phyloP scores from a whole-genome alignment of 1,140 invertebrate species.

The Drosophila miranda region DNA sequence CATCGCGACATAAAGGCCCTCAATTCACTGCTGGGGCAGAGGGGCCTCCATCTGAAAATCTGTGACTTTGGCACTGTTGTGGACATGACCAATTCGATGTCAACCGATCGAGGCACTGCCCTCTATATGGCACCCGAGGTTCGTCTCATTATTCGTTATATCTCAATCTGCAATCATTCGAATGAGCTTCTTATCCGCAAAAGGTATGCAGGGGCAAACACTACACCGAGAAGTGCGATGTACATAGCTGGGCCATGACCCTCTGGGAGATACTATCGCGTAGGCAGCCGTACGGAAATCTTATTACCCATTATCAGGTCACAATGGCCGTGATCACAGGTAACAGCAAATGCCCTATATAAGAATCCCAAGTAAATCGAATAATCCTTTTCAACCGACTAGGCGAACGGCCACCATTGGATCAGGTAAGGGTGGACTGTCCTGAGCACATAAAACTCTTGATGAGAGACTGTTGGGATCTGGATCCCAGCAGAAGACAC shows the following conservation, averaged over 20 bases:
- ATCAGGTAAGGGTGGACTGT: constrained; percentile 86
- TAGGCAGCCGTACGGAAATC: constrained; percentile 93
- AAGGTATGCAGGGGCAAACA: constrained; percentile 87
- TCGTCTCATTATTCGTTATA: not conserved
- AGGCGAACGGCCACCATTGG: constrained; percentile 91
- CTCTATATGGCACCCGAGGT: constrained; percentile 99
- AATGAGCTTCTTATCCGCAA: constrained; percentile 53
- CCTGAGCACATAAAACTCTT: constrained; percentile 92
- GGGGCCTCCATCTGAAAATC: constrained; percentile 94
- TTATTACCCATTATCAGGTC: constrained; percentile 90
- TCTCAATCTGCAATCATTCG: not conserved
- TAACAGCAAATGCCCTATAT: constrained; percentile 5
- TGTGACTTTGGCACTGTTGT: constrained; percentile 97
- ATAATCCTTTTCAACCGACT: not conserved
- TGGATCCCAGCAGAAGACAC: constrained; percentile 89
- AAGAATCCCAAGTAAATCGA: not conserved
- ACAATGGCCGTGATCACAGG: constrained; percentile 94
- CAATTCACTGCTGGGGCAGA: constrained; percentile 93
- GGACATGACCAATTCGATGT: constrained; percentile 96
- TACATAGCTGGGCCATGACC: constrained; percentile 98
- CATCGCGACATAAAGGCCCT: constrained; percentile 98
- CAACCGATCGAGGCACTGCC: constrained; percentile 96
- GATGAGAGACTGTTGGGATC: constrained; percentile 94
- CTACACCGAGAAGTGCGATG: constrained; percentile 98
- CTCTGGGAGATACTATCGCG: constrained; percentile 97